A percentile compares a stretch with the other conserved stretches of the same genome.
Conservation (phyloP, 2,113 vertebrate genomes). For the Strix aluco region DNA sequence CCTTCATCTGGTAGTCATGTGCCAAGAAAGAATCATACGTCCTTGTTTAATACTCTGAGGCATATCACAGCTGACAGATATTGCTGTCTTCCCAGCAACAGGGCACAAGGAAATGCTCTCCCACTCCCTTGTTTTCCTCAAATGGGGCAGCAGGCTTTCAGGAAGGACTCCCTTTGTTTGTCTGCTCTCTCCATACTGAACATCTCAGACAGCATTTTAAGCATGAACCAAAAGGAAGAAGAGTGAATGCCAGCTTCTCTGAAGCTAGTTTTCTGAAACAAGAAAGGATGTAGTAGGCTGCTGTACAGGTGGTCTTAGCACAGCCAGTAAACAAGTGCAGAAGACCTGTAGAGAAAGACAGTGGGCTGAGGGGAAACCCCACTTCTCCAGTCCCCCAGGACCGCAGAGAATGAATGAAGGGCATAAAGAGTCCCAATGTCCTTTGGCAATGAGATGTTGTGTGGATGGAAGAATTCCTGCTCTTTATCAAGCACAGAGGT, state of each 20-base stretch:
- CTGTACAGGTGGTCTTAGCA: not conserved
- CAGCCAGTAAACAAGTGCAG: not conserved
- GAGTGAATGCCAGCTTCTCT: not conserved
- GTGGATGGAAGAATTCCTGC: not conserved
- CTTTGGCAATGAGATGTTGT: rapidly evolving
- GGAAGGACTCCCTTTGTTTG: not conserved
- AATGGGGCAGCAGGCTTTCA: not conserved
- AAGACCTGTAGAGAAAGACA: rapidly evolving
- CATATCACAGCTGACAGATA: not conserved
- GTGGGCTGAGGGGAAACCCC: not conserved
- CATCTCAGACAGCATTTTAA: not conserved
- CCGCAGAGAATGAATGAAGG: rapidly evolving
- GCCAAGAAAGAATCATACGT: not conserved
- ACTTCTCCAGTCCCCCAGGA: not conserved
- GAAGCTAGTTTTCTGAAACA: not conserved
- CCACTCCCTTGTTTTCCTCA: not conserved
- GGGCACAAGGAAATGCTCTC: not conserved
- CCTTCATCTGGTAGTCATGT: not conserved
- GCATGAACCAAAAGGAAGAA: not conserved
- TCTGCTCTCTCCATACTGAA: not conserved
- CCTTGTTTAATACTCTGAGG: not conserved
- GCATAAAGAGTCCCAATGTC: not conserved
- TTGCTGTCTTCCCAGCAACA: not conserved
- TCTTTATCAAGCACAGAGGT: not conserved
- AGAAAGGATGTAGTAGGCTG: not conserved